Evolutionary conservation across 2,113 vertebrate genomes (phyloP), one percentile per base, ranked within the genome.

Genomic region (Paedocypris sp.): DNA sequence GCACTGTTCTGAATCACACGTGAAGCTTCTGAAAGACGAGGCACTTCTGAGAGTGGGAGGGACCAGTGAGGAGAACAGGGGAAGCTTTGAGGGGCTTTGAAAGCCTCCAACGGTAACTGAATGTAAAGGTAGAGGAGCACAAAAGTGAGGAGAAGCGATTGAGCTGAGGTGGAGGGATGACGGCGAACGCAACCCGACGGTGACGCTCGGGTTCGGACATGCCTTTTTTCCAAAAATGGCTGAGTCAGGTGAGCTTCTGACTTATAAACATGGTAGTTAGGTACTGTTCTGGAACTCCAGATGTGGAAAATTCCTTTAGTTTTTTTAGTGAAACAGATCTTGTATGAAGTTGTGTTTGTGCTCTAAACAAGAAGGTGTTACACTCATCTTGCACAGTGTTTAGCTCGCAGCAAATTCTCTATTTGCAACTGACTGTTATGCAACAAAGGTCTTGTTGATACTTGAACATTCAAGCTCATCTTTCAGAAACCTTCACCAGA

Each of bases 191-290:
- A 38, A 7, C n/a, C n/a, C n/a, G 22, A 57, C 12, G 10, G 20
- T 1, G 11, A 36, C 6, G 13, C 8, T 56, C 41, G 20, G 62
- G 61, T 60, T 74, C 10, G 29, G 78, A 67, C 75, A 89, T 91
- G 89, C 82, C 88, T 59, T 85, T 85, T 59, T 75, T 90, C 78
- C 87, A 89, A 77, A 86, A 84, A 78, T 91, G 88, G 88, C 83
- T 90, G 75, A 82, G 85, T 46, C 90, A 89, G 89, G 89, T 89
- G 83, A 81, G 85, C 25, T 16, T n/a, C n/a, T n/a, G n/a, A n/a
- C n/a, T n/a, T n/a, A n/a, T n/a, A n/a, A n/a, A n/a, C n/a, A n/a
- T n/a, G n/a, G n/a, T n/a, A n/a, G n/a, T n/a, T n/a, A n/a, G n/a
- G n/a, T n/a, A n/a, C n/a, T n/a, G n/a, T n/a, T n/a, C n/a, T n/a